Percentiles rank a stretch among this genome's conserved stretches.
These are phyloP conservation scores for Yponomeuta cagnagella DNA, from an alignment of 2,888 invertebrate species.

Conservation along the genomic window DNA sequence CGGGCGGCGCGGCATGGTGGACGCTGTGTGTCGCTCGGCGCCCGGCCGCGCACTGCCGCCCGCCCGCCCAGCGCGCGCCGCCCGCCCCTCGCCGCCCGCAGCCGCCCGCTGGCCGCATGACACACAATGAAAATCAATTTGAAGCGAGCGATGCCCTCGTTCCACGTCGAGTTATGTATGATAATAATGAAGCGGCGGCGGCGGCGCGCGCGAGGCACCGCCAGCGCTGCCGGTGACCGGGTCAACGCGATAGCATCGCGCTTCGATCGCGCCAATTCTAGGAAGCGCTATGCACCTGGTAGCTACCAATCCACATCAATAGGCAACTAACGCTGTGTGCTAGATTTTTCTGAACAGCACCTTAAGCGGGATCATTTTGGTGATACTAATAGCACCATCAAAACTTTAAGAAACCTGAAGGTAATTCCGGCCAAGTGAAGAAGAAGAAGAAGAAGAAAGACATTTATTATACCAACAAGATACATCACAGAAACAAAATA, in stretches of 20 bases:
- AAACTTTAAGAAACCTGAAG: too few relatives aligned
- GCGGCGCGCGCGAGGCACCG: slow-evolving; percentile 5
- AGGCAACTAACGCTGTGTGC: neutral
- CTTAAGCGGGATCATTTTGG: neutral
- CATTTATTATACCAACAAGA: too few relatives aligned
- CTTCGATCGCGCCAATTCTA: neutral
- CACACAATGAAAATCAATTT: slow-evolving; percentile 14
- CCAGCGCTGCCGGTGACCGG: neutral
- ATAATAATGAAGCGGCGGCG: slow-evolving; percentile 25
- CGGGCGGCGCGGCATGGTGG: slow-evolving; percentile 10
- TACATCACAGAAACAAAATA: too few relatives aligned
- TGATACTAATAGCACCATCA: neutral
- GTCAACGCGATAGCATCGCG: slow-evolving; percentile 1
- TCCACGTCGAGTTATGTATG: slow-evolving; percentile 14
- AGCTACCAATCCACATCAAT: neutral
- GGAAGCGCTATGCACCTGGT: neutral
- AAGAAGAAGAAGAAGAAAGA: too few relatives aligned
- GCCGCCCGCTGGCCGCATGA: slow-evolving; percentile 20
- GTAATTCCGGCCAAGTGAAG: too few relatives aligned
- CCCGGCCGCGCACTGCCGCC: slow-evolving; percentile 58
- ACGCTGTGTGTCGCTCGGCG: slow-evolving; percentile 42
- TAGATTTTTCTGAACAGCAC: neutral
- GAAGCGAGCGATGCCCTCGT: slow-evolving; percentile 15
- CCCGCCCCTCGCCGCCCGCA: slow-evolving; percentile 13
- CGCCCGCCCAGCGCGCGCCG: slow-evolving; percentile 20